Percentiles rank a stretch among this genome's conserved stretches.
Evolutionary conservation across 2,113 vertebrate genomes (phyloP).

Genomic region (Poecile atricapillus): DNA sequence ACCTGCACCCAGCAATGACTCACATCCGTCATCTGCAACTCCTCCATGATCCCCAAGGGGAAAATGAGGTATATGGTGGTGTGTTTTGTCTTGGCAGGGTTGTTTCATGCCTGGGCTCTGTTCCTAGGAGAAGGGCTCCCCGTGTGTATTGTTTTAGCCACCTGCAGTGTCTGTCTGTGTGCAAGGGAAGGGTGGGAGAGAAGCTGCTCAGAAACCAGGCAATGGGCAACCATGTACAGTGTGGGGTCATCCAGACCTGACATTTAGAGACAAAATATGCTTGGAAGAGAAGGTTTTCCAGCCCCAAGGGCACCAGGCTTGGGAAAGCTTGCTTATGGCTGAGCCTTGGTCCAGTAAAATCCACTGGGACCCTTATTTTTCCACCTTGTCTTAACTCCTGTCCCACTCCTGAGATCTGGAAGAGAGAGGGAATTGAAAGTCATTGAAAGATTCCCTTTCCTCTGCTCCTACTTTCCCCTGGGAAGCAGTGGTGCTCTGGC

Average conservation of each 20-base stretch:
- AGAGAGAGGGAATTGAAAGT: not conserved
- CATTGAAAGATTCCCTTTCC: not conserved
- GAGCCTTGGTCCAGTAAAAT: not conserved
- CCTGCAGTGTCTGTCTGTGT: not conserved
- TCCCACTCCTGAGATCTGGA: not conserved
- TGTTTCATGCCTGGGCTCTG: not conserved
- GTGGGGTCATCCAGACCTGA: not conserved
- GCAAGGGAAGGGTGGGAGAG: not conserved
- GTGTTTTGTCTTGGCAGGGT: not conserved
- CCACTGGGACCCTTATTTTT: not conserved
- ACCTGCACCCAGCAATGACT: not conserved
- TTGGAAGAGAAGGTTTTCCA: not conserved
- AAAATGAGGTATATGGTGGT: rapidly evolving
- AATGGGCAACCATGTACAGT: not conserved
- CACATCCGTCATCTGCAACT: rapidly evolving
- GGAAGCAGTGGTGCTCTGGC: not conserved
- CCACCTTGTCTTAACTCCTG: not conserved
- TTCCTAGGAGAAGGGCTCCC: not conserved
- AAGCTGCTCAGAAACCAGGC: conserved; percentile 1
- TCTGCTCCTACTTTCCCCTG: not conserved
- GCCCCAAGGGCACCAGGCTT: not conserved
- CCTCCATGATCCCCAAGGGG: not conserved
- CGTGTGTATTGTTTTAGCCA: not conserved
- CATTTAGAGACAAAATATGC: not conserved
- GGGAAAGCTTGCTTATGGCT: not conserved